Base-by-base conservation (phyloP, 2,888 invertebrate species). In the Trachelus troglodyta region DNA sequence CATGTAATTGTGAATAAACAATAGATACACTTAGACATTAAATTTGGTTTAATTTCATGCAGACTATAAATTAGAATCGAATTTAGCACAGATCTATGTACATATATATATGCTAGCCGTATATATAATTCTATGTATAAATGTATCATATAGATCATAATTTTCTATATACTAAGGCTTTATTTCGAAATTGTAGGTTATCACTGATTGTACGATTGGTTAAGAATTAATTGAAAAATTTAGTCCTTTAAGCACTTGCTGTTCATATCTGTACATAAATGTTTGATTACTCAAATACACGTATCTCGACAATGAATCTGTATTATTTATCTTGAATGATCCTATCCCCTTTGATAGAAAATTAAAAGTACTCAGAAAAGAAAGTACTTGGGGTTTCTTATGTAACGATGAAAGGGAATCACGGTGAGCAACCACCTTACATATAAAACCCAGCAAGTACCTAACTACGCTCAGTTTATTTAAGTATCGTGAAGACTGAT, bases 221-320 rank as follows among this genome's bases (percentile, higher is more conserved):
- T 73, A 73, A 74, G 23, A 76, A 75, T 69, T 56, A 76, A 76
- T 76, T 35, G 73, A 77, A 34, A 35, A 35, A 56, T 56, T 74
- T 23, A 74, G 35, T 74, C 30, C 12, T 35, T 23, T 74, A 83
- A 83, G 79, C 77, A 80, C 81, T 81, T 79, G 80, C 79, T 84
- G 79, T 82, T 78, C 68, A 82, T 82, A 81, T 74, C 75, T 85
- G 84, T 84, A 83, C 79, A 85, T 85, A 85, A 83, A 79, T 76
- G 68, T 82, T 82, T 85, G 82, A 83, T 80, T 86, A 83, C 80
- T 79, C 79, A 86, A 89, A 88, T 88, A 89, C 80, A 88, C 83
- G 82, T 85, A 77, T 78, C 74, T 76, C 69, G 40, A 81, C 69
- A 81, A 74, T 34, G 73, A 77, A 77, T 33, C 15, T 75, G 69